Evolutionary conservation across 2,888 invertebrate species (phyloP).

Genomic region (Cheilosia impressa): DNA sequence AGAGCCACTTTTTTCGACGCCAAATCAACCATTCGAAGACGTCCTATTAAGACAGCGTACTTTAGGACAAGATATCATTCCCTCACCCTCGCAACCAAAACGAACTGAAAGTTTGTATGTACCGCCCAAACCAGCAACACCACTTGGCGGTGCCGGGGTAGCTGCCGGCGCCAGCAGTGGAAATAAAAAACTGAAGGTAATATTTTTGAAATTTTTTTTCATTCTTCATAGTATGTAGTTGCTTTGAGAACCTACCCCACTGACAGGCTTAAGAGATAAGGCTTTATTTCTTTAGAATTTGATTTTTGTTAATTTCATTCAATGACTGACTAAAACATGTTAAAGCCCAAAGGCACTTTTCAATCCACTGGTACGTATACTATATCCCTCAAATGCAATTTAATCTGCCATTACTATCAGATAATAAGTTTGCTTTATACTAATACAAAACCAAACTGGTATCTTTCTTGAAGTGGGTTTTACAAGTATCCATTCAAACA

Average conservation of each 20-base stretch:
- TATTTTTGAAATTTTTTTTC: too few relatives aligned
- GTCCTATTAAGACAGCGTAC: slow-evolving; percentile 91
- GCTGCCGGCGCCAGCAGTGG: slow-evolving; percentile 84
- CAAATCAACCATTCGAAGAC: slow-evolving; percentile 91
- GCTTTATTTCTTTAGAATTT: neutral
- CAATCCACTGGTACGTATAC: slow-evolving; percentile 39
- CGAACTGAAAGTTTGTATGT: slow-evolving; percentile 95
- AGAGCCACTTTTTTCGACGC: slow-evolving; percentile 83
- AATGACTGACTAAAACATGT: slow-evolving; percentile 11
- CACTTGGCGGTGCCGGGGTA: slow-evolving; percentile 81
- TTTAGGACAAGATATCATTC: slow-evolving; percentile 94
- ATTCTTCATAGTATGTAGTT: slow-evolving; percentile 11
- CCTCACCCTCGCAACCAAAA: slow-evolving; percentile 94
- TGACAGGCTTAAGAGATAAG: slow-evolving; percentile 15
- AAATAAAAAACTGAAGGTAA: slow-evolving; percentile 83
- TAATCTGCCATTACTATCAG: neutral
- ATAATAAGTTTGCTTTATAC: neutral
- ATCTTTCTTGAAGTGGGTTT: neutral
- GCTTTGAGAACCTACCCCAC: slow-evolving; percentile 13
- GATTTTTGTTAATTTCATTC: neutral
- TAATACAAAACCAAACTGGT: neutral
- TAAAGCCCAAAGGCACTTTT: slow-evolving; percentile 18
- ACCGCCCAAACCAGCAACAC: slow-evolving; percentile 85
- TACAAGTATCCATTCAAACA: neutral
- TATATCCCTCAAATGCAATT: neutral